These are phyloP conservation scores for Apamea monoglypha DNA, from an alignment of 2,888 invertebrate genomes.

Conservation along the genomic window DNA sequence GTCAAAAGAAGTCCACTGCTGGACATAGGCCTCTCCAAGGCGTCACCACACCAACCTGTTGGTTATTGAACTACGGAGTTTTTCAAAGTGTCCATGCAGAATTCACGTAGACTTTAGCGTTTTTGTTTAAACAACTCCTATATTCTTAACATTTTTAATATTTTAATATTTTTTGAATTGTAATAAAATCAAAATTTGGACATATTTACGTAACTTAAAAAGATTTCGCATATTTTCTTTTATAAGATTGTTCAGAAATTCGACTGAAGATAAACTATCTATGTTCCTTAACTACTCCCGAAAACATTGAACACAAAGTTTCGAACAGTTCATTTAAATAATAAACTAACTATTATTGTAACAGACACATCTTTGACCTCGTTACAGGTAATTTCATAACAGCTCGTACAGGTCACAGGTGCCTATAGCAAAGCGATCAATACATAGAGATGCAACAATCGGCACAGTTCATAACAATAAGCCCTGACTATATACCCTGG, in stretches of 20 bases:
- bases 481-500: conserved; percentile 22
- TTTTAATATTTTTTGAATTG: background rate
- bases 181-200: background rate
- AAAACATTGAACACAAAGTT: background rate
- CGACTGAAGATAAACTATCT: background rate
- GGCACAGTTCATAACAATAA: conserved; percentile 45
- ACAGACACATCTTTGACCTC: conserved; percentile 14
- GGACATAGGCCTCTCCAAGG: background rate
- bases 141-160: too few relatives aligned
- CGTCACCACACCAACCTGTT: background rate
- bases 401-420: conserved; percentile 1
- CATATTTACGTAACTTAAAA: background rate
- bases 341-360: background rate
- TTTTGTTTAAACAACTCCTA: background rate
- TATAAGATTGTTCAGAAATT: background rate
- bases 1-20: background rate
- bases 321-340: background rate
- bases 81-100: too few relatives aligned
- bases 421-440: conserved; percentile 37
- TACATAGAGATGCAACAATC: conserved; percentile 54
- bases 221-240: background rate
- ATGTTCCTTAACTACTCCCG: background rate
- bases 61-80: background rate
- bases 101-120: background rate
- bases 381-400: conserved; percentile 26